A percentile compares a stretch with the other conserved stretches of the same genome.
These are phyloP conservation scores for Lepus timidus DNA, from an alignment of 2,113 vertebrate species.

Conservation along the genomic window DNA sequence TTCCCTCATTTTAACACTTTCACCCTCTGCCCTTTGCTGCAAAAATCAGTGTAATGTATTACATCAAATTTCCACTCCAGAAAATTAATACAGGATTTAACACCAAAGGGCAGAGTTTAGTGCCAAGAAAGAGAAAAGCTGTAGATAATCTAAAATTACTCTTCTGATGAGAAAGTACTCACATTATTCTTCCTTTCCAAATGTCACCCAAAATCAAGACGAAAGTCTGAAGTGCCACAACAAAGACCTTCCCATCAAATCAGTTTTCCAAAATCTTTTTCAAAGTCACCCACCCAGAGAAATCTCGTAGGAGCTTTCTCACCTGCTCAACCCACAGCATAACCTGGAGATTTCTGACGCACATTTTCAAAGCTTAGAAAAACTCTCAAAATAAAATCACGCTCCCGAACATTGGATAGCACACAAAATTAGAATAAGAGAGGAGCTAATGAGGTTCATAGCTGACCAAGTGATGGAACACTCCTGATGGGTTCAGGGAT, in stretches of 20 bases:
- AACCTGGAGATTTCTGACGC: background rate
- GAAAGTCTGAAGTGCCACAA: conserved; percentile 53
- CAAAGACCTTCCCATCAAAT: conserved; percentile 58
- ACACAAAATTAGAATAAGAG: fast-evolving
- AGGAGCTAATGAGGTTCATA: no score
- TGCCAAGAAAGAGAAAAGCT: conserved; percentile 64
- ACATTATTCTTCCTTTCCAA: conserved; percentile 68
- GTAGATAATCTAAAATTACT: conserved; percentile 71
- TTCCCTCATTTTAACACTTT: no score
- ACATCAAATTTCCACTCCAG: background rate
- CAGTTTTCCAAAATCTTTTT: conserved; percentile 74
- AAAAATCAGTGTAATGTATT: conserved; percentile 22
- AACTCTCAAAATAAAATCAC: background rate
- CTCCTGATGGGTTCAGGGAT: background rate
- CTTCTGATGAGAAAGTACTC: conserved; percentile 56
- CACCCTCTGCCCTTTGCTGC: background rate
- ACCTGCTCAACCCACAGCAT: background rate
- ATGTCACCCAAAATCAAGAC: conserved; percentile 70
- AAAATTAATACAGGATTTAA: conserved; percentile 57
- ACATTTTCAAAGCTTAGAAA: background rate
- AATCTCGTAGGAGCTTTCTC: conserved; percentile 58
- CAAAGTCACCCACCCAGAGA: conserved; percentile 56
- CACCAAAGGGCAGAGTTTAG: conserved; percentile 62
- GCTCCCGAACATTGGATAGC: background rate
- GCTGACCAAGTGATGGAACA: fast-evolving